Base-by-base conservation (phyloP, 2,797 vertebrate species). In the Zenarchopterus dispar region DNA sequence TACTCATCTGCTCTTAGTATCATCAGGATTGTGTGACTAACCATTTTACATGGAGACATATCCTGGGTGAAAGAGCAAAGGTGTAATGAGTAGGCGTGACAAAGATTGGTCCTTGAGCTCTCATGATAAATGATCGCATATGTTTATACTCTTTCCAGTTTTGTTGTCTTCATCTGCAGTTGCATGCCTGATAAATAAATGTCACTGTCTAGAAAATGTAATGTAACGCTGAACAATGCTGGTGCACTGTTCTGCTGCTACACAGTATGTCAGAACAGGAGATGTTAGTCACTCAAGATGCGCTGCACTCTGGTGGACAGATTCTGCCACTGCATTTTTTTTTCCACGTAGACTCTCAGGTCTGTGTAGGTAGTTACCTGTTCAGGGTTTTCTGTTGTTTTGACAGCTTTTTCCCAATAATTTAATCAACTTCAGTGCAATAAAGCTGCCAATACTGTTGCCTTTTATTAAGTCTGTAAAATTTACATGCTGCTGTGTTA, bases 241-340 rank as follows among this genome's bases (percentile, higher is more conserved):
- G 61, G 44, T 77, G 62, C 66, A 59, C 65, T 51, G 56, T 67
- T 65, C 75, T 64, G 41, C 69, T 73, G 58, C 84, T 16, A 15
- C 7, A 67, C 73, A 73, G 68, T 78, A 56, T 69, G 66, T 81
- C 79, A 78, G 49, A 76, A 70, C 56, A 36, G 76, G 56, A 56
- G 39, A 55, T 31, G 51, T 62, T 64, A 53, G 49, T 64, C 66
- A 67, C 45, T 70, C 77, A 71, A 58, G 24, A 64, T 67, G 54
- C 81, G 71, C 88, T 92, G 92, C 88, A 26, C 84, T 86, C 92
- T 92, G 60, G 56, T 90, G 92, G 88, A 26, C 31, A 10, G 5
- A 69, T 24, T 0, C 1, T 36, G 65, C 50, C 42, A 72, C 46
- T 81, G 74, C 85, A 72, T 92, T 92, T 92, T n/a, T n/a, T n/a